These are phyloP conservation scores for Charadrius vociferus DNA, from an alignment of 2,113 vertebrate species.

Conservation along the genomic window DNA sequence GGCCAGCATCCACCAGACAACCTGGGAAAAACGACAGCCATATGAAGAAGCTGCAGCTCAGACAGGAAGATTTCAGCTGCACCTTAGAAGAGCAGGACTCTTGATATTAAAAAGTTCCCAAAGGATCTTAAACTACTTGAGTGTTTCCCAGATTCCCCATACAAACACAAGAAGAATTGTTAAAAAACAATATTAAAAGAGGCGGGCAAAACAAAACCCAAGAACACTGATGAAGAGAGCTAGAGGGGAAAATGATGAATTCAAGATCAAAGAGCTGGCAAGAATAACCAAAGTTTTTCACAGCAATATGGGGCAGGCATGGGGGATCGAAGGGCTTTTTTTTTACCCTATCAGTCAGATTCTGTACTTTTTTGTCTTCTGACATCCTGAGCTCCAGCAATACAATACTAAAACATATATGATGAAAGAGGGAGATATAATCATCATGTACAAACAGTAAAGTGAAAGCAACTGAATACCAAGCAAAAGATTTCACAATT, in stretches of 20 bases:
- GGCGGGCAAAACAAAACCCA: not conserved
- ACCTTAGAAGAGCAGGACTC: not conserved
- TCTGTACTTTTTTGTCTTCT: not conserved
- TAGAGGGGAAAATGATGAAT: not conserved
- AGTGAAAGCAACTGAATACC: not conserved
- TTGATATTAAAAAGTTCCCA: not conserved
- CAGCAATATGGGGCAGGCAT: fast-evolving
- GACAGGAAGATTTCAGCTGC: not conserved
- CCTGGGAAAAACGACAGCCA: not conserved
- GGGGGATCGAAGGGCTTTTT: not conserved
- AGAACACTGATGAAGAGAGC: not conserved
- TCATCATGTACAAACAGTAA: not conserved
- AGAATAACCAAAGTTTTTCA: not conserved
- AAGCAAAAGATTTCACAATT: not conserved
- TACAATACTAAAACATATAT: not conserved
- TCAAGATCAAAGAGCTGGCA: not conserved
- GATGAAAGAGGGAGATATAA: not conserved
- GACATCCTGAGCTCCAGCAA: not conserved
- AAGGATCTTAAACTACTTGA: not conserved
- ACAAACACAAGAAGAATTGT: not conserved
- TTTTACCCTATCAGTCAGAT: not conserved
- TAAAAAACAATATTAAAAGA: not conserved
- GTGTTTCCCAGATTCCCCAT: not conserved
- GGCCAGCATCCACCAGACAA: not conserved
- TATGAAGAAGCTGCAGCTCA: not conserved